Evolutionary conservation across 92 coral and sea anemone genomes (phyloP), one percentile per base, ranked within the genome.

Genomic region (Actinostola sp.): DNA sequence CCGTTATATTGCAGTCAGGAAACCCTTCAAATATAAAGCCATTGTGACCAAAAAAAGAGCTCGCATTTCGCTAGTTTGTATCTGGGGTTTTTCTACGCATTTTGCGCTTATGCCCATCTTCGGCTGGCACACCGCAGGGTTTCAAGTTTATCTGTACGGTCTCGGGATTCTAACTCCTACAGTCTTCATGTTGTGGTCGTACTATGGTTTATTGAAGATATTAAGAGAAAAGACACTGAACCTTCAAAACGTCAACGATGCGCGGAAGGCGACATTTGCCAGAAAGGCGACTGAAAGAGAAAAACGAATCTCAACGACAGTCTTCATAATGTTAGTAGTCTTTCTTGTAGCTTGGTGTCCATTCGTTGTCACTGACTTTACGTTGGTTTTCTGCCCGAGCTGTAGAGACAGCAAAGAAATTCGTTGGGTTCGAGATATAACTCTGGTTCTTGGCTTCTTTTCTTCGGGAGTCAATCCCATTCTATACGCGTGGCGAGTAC

Each of bases 261-360:
- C 82, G 21, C 74, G 72, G 48, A 71, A 79, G 26, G 85, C 89
- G 16, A 71, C 68, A 10, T 73, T 57, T 31, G 79, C 85, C 15
- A 79, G 70, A 38, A 87, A 56, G 48, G 61, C 74, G 29, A 72
- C 83, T n/a, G 76, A 77, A 36, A 84, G 92, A 45, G 96, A 90
- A 48, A 81, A 84, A 48, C 72, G 87, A 30, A 56, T 90, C 8
- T 86, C 92, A n/a, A 87, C 77, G 17, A 90, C 96, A 8, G 96
- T 90, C 2, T 73, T 90, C 13, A 90, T 90, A 4, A 90, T 90
- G 96, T 30, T 90, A 25, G 1, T 83, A 31, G 96, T 87, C 13
- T 90, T 86, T 55, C 83, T 90, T 12, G 63, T 79, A 26, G 82
- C 96, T 19, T 90, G 96, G 96, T 83, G 96, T 27, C 96, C 96